Percentiles rank a stretch among this genome's conserved stretches.
phyloP scores from a whole-genome alignment of 2,797 vertebrate genomes.

The Sciurus carolinensis region DNA sequence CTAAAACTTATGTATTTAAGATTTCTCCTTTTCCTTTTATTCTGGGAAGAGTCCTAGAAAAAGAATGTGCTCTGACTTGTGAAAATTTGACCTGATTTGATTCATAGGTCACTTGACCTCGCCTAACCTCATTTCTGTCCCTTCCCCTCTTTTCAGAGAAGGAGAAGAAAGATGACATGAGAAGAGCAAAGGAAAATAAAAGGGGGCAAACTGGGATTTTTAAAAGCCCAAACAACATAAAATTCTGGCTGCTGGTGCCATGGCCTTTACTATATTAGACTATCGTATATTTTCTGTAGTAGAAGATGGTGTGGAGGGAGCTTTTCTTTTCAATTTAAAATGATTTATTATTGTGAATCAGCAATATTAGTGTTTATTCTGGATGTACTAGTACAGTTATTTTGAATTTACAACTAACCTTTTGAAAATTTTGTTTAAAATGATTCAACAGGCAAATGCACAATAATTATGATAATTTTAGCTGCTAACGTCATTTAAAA shows the following conservation, averaged over 20 bases:
- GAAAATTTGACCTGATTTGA: not conserved
- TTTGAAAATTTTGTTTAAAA: constrained; percentile 39
- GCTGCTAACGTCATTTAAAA: not conserved
- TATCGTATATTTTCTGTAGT: not conserved
- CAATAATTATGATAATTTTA: not conserved
- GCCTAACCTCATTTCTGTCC: not conserved
- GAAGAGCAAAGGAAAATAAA: constrained; percentile 4
- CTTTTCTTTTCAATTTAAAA: constrained; percentile 37
- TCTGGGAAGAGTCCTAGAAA: not conserved
- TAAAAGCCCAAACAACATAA: not conserved
- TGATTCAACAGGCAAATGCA: not conserved
- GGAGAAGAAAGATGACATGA: not conserved
- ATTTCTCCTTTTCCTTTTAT: not conserved
- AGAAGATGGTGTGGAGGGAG: not conserved
- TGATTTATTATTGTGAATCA: not conserved
- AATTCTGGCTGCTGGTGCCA: not conserved
- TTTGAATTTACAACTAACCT: not conserved
- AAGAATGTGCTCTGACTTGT: not conserved
- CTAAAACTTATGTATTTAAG: not conserved
- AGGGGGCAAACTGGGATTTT: not conserved
- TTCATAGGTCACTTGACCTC: not conserved
- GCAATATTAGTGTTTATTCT: not conserved
- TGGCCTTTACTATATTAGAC: not conserved
- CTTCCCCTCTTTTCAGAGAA: constrained; percentile 33
- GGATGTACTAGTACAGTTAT: not conserved